phyloP scores from a whole-genome alignment of 2,797 vertebrate genomes.

The Cyprinodon diabolis region DNA sequence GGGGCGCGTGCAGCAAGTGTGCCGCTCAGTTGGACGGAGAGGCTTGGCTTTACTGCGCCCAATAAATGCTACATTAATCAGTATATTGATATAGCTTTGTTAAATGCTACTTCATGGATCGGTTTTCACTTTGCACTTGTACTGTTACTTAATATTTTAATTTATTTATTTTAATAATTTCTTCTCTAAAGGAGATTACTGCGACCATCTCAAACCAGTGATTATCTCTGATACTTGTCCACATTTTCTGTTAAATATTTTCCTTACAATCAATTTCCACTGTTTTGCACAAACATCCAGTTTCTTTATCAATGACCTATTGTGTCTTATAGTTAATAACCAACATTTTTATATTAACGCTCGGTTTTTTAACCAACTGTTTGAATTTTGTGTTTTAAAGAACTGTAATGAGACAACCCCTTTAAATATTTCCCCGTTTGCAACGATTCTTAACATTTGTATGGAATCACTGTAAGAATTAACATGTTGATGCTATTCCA shows the following conservation, averaged over 20 bases:
- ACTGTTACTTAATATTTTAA: too few relatives aligned
- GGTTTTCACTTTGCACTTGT: too few relatives aligned
- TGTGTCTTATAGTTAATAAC: neutral
- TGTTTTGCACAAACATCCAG: neutral
- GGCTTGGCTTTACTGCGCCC: neutral
- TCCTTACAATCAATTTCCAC: neutral
- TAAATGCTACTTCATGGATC: too few relatives aligned
- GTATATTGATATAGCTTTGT: too few relatives aligned
- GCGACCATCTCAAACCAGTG: neutral
- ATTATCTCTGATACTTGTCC: neutral
- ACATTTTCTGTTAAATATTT: neutral
- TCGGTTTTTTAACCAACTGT: neutral
- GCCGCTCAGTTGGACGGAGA: conserved; percentile 60
- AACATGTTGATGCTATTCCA: neutral
- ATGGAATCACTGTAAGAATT: neutral
- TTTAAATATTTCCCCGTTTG: neutral
- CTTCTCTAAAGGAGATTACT: too few relatives aligned
- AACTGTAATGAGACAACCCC: neutral
- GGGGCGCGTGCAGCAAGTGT: conserved; percentile 82
- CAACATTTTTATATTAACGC: neutral
- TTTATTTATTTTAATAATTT: too few relatives aligned
- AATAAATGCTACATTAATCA: too few relatives aligned
- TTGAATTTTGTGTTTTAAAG: neutral
- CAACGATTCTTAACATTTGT: neutral
- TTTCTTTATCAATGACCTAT: neutral